Conservation (phyloP, 2,113 vertebrate species). For the Centropristis striata region DNA sequence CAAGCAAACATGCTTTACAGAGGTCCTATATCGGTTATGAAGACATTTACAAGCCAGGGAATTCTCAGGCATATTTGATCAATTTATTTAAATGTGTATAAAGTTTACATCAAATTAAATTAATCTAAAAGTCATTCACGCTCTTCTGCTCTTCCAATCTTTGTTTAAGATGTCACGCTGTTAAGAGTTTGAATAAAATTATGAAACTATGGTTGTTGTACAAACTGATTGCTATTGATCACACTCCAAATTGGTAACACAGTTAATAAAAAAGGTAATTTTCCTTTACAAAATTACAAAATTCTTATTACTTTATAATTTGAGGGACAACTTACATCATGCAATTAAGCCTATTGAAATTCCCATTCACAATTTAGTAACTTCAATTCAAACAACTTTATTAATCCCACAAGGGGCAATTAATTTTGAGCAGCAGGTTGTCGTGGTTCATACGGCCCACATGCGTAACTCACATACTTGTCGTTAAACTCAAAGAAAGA, state of each 20-base stretch:
- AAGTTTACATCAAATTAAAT: not conserved
- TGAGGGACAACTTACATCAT: not conserved
- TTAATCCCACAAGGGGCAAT: too few relatives aligned
- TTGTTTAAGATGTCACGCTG: not conserved
- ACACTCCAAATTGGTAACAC: not conserved
- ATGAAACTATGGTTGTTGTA: too few relatives aligned
- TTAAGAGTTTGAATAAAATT: not conserved
- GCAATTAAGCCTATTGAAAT: not conserved
- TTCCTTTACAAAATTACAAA: not conserved
- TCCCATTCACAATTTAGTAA: too few relatives aligned
- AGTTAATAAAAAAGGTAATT: not conserved
- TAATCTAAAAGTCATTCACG: not conserved
- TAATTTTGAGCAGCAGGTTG: too few relatives aligned
- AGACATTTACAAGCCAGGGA: too few relatives aligned
- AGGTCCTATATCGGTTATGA: not conserved
- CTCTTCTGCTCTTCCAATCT: not conserved
- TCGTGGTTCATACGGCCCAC: too few relatives aligned
- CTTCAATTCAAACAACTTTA: too few relatives aligned
- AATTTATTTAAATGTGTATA: not conserved
- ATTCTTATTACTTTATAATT: not conserved
- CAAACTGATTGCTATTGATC: not conserved
- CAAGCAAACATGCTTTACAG: conserved; percentile 30
- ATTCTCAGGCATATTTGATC: not conserved
- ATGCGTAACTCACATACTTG: not conserved
- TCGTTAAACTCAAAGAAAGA: not conserved